These are phyloP conservation scores for Orcinus orca DNA, from an alignment of 2,113 vertebrate genomes.

Conservation along the genomic window DNA sequence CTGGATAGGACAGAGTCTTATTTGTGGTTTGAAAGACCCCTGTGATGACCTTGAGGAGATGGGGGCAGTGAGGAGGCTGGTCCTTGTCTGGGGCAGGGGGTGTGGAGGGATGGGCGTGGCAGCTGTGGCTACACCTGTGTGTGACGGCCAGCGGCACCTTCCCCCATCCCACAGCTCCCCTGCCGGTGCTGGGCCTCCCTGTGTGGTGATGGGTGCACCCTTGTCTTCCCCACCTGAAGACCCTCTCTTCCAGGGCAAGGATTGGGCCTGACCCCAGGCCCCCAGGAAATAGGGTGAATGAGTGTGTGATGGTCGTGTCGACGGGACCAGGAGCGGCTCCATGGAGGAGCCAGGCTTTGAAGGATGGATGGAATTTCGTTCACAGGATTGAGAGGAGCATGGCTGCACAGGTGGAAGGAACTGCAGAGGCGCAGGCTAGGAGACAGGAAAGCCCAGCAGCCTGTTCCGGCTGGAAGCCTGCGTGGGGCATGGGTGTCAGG, in stretches of 20 bases:
- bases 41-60: background rate
- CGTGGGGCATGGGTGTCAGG: background rate
- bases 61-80: background rate
- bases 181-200: background rate
- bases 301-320: background rate
- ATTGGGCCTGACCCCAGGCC: background rate
- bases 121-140: background rate
- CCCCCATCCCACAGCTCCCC: background rate
- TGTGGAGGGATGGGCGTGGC: too few species aligned
- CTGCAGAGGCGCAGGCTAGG: background rate
- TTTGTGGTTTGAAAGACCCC: background rate
- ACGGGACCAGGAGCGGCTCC: background rate
- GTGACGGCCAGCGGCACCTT: background rate
- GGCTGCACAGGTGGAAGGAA: background rate
- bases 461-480: background rate
- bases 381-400: accelerated
- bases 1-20: background rate
- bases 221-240: background rate
- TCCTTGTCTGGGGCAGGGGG: background rate
- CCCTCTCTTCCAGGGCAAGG: background rate
- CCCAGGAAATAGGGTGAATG: background rate
- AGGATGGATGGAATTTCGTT: background rate
- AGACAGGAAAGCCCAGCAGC: background rate
- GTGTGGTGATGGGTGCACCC: background rate
- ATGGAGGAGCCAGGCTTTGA: accelerated